These are phyloP conservation scores for Lonchura striata DNA, from an alignment of 2,113 vertebrate genomes.

Conservation along the genomic window DNA sequence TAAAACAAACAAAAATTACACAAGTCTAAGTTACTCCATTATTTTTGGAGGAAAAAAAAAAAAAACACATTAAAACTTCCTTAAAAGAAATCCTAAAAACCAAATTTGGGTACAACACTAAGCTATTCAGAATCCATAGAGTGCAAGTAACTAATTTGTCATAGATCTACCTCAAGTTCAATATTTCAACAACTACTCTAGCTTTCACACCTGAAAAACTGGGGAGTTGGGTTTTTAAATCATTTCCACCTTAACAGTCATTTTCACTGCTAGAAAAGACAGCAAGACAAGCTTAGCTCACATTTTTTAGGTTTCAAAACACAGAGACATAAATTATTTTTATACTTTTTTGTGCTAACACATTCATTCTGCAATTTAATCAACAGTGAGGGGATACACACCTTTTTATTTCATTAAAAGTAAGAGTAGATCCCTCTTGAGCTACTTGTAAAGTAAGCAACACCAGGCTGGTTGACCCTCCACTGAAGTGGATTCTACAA, in stretches of 20 bases:
- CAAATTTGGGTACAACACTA: neutral
- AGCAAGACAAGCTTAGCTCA: neutral
- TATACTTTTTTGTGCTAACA: neutral
- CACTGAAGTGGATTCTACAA: neutral
- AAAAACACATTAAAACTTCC: neutral
- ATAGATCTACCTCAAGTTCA: neutral
- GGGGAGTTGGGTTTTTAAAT: neutral
- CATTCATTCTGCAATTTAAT: neutral
- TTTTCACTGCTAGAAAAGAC: neutral
- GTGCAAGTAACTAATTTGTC: neutral
- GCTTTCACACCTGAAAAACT: neutral
- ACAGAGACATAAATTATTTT: neutral
- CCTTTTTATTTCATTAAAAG: neutral
- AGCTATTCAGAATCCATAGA: neutral
- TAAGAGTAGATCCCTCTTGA: neutral
- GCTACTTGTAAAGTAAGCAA: neutral
- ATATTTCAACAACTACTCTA: neutral
- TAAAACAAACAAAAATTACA: neutral
- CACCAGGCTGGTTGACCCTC: neutral
- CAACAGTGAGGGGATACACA: neutral
- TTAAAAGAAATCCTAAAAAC: neutral
- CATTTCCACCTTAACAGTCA: neutral
- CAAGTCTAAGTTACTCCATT: neutral
- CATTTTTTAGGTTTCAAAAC: neutral
- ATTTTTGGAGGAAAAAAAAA: fast-evolving